Evolutionary conservation across 2,113 vertebrate genomes (phyloP), one percentile per base, ranked within the genome.

Genomic region (Melanerpes aurifrons): DNA sequence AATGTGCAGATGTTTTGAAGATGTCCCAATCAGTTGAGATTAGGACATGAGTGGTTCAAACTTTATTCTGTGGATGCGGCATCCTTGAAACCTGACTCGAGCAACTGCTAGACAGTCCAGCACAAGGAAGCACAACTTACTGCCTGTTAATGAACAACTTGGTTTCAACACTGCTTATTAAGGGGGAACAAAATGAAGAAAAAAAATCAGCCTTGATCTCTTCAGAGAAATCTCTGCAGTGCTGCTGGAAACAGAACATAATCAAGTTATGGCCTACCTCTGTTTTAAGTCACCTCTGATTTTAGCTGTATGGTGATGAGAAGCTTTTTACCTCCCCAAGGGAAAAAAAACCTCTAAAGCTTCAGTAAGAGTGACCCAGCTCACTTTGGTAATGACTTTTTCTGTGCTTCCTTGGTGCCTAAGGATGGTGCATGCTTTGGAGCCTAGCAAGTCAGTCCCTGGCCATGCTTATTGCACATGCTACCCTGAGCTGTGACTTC

Each of bases 1-100:
- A 82, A 89, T 70, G 69, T 86, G 82, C 94, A 97, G 95, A 95
- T 97, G 92, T 97, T 97, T 95, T 94, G 92, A 94, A 96, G 93
- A 91, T 91, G 85, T 93, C 69, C 92, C 6, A 74, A 97, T 97
- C 89, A 88, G 90, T 35, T 3, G 22, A 96, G 93, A 94, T 96
- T 92, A 97, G 91, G 90, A 87, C 81, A 59, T 45, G 79, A 57
- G 61, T 90, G 47, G 90, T 95, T 96, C 71, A 92, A 95, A 81
- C 56, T 86, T 96, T 20, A 17, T 80, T 95, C 15, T 37, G 3
- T 58, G 67, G 80, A 28, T 90, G 91, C 24, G 56, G 86, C 94
- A 71, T 69, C 71, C 70, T 50, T 86, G 71, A 90, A 89, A 94
- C 28, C 62, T 85, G 78, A 54, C 37, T 95, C 1, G n/a, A 5